Conservation (phyloP, 2,797 vertebrate genomes). For the Chromis chromis region DNA sequence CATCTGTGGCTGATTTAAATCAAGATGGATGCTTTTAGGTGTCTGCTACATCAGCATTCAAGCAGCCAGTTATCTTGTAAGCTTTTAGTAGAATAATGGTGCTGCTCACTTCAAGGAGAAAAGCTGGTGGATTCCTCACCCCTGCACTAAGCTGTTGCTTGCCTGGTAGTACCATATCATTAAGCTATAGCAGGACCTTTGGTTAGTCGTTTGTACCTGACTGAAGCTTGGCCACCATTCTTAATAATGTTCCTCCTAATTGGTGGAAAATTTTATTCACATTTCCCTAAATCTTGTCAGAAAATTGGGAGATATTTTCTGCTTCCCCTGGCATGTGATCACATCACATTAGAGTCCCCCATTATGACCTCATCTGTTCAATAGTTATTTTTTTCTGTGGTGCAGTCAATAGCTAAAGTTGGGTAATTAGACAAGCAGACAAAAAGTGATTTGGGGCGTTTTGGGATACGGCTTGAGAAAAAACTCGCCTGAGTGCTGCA, state of each 20-base stretch:
- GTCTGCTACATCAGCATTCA: background rate
- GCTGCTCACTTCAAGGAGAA: background rate
- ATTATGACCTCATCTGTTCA: background rate
- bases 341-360: background rate
- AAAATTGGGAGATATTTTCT: background rate
- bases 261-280: background rate
- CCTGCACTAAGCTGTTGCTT: background rate
- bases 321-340: background rate
- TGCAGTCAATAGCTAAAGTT: background rate
- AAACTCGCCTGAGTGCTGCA: background rate
- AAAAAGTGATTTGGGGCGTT: background rate
- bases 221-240: background rate
- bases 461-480: background rate
- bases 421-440: conserved; percentile 3
- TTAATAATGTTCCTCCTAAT: background rate
- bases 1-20: background rate
- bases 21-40: background rate
- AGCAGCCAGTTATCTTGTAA: background rate
- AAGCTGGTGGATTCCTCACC: background rate
- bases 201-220: background rate
- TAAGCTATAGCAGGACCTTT: background rate
- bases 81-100: background rate
- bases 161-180: background rate
- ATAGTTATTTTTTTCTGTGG: background rate
- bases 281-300: background rate